phyloP scores from a whole-genome alignment of 1,140 invertebrate genomes.

The Arion vulgaris region DNA sequence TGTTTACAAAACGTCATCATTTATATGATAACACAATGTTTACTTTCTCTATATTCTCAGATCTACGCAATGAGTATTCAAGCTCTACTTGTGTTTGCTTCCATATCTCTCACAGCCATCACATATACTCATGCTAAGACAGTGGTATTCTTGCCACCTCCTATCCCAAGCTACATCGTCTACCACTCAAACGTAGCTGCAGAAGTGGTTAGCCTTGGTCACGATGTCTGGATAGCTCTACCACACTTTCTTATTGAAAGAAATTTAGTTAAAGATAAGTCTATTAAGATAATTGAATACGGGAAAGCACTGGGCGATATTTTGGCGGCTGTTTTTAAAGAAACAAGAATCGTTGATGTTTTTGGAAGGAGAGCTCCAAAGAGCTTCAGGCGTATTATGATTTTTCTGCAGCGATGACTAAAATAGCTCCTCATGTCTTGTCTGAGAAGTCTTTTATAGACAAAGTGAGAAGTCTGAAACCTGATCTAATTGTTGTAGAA shows the following conservation, averaged over 20 bases:
- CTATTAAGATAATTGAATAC: conserved; percentile 30
- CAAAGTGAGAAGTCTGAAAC: neutral
- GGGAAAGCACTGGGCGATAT: neutral
- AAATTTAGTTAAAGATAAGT: conserved; percentile 8
- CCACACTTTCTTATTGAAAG: conserved; percentile 23
- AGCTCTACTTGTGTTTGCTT: neutral
- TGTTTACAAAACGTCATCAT: too few relatives aligned
- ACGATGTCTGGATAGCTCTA: conserved; percentile 34
- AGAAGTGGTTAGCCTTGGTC: conserved; percentile 28
- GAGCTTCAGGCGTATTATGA: neutral
- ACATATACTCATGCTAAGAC: conserved; percentile 10
- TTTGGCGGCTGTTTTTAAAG: neutral
- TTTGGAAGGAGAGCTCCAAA: conserved; percentile 16
- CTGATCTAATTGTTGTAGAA: conserved; percentile 43
- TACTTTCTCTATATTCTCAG: neutral
- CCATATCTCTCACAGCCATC: neutral
- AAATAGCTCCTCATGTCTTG: conserved; percentile 4
- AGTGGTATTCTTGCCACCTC: conserved; percentile 34
- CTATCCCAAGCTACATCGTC: conserved; percentile 26
- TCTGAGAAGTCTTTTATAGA: neutral
- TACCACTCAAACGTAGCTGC: conserved; percentile 33
- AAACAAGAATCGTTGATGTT: conserved; percentile 2
- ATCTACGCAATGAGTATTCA: neutral
- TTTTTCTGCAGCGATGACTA: neutral
- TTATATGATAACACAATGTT: too few relatives aligned